Base-by-base conservation (phyloP, 2,797 vertebrate genomes). In the Bradypodion pumilum region DNA sequence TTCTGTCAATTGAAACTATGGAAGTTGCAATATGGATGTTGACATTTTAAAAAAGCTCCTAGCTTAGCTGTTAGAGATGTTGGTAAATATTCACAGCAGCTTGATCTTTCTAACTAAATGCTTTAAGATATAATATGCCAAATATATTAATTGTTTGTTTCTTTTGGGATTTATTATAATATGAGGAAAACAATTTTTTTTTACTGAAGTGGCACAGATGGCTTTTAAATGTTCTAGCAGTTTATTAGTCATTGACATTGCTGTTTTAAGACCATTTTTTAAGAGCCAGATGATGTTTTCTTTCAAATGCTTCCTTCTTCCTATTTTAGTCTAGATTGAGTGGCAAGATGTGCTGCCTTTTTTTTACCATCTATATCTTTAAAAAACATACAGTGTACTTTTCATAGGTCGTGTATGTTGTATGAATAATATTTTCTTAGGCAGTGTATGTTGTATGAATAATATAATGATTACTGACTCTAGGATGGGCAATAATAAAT, bases 41-140 rank as follows among this genome's bases (percentile, higher is more conserved):
- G 76, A 74, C 46, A 80, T 88, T 83, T 66, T 65, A 81, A 72
- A 75, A 13, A 32, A 42, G 15, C 68, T 92, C 83, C 80, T 81
- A 90, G 35, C 32, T 77, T 56, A 77, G 81, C 40, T 88, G 65
- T 32, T 56, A 81, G 56, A 83, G 19, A 16, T 84, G 60, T 81
- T 63, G 90, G 87, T 83, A 93, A 91, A 93, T 92, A 92, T 93
- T 91, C 78, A 91, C 80, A 82, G 88, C 19, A 79, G 83, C 88
- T 89, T 88, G 83, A 86, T 87, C 76, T 79, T 74, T 79, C 29
- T 76, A 90, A 87, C 65, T 80, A 90, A 90, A 63, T 87, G 62
- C 37, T 86, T 90, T 89, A 90, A 84, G 81, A 80, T 81, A 85
- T 78, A 81, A 68, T 73, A 88, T 76, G 49, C 16, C 69, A 88